These are phyloP conservation scores for Lithosia quadra DNA, from an alignment of 2,888 invertebrate species.

Conservation along the genomic window DNA sequence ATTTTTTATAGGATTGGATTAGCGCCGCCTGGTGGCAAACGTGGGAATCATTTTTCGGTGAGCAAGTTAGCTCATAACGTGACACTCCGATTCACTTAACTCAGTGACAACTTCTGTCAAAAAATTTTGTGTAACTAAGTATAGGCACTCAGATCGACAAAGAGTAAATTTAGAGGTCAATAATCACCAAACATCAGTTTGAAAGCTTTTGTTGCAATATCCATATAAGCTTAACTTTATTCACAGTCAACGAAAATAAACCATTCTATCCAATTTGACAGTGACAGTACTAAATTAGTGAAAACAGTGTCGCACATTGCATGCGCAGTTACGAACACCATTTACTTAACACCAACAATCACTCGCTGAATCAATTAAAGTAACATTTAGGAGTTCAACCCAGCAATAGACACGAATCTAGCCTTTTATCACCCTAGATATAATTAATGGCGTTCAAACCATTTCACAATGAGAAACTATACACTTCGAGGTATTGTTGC, in stretches of 20 bases:
- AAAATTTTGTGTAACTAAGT: no score
- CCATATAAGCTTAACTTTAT: no score
- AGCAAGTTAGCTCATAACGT: no score
- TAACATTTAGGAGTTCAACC: constrained; percentile 58
- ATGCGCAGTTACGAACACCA: constrained; percentile 28
- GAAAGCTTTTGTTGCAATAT: background rate
- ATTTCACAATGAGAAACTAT: constrained; percentile 60
- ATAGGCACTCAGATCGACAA: no score
- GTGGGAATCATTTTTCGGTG: no score
- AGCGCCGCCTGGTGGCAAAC: no score
- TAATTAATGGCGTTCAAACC: constrained; percentile 62
- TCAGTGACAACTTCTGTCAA: no score
- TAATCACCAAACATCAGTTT: background rate
- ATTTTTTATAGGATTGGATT: no score
- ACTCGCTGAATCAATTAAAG: constrained; percentile 60
- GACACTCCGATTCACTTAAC: no score
- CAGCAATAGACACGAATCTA: constrained; percentile 60
- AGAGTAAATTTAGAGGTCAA: background rate
- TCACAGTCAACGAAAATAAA: no score
- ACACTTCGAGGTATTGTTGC: constrained; percentile 49
- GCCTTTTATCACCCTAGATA: constrained; percentile 61
- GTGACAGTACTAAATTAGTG: background rate
- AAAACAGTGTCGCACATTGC: constrained; percentile 14
- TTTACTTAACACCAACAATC: constrained; percentile 43
- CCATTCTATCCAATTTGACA: background rate